A percentile compares a stretch with the other conserved stretches of the same genome.
These are phyloP conservation scores for Brachycybe producta DNA, from an alignment of 2,888 invertebrate genomes.

Conservation along the genomic window DNA sequence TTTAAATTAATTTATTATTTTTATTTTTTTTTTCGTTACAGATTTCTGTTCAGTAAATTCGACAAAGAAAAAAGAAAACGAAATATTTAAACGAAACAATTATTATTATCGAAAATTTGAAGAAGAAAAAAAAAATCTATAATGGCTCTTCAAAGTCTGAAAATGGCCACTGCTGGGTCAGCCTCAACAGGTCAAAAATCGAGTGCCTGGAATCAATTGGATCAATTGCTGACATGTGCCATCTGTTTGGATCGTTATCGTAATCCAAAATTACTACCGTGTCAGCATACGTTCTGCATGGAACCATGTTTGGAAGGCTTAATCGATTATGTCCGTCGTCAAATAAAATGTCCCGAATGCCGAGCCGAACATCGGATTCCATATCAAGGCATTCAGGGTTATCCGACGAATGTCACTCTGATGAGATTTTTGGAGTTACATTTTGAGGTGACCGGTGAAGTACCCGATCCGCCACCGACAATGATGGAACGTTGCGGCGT, in stretches of 20 bases:
- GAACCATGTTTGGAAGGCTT: slow-evolving; percentile 97
- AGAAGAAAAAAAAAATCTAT: neutral
- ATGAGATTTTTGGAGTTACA: slow-evolving; percentile 89
- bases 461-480: slow-evolving; percentile 24
- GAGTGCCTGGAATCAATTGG: slow-evolving; percentile 38
- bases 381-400: slow-evolving; percentile 84
- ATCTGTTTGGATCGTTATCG: slow-evolving; percentile 94
- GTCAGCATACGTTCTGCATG: slow-evolving; percentile 99
- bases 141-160: slow-evolving; percentile 10
- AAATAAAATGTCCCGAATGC: slow-evolving; percentile 97
- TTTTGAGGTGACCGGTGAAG: slow-evolving; percentile 52
- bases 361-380: slow-evolving; percentile 92
- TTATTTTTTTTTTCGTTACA: too few species aligned
- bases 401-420: slow-evolving; percentile 90
- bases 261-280: slow-evolving; percentile 96
- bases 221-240: slow-evolving; percentile 93
- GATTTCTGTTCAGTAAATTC: too few species aligned
- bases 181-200: neutral
- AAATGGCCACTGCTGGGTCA: neutral
- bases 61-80: too few species aligned
- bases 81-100: neutral
- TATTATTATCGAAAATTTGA: neutral
- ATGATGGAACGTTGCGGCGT: slow-evolving; percentile 58
- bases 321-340: slow-evolving; percentile 84
- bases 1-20: too few species aligned